Base-by-base conservation (phyloP, 2,113 vertebrate species). In the Anarhynchus alexandrinus region DNA sequence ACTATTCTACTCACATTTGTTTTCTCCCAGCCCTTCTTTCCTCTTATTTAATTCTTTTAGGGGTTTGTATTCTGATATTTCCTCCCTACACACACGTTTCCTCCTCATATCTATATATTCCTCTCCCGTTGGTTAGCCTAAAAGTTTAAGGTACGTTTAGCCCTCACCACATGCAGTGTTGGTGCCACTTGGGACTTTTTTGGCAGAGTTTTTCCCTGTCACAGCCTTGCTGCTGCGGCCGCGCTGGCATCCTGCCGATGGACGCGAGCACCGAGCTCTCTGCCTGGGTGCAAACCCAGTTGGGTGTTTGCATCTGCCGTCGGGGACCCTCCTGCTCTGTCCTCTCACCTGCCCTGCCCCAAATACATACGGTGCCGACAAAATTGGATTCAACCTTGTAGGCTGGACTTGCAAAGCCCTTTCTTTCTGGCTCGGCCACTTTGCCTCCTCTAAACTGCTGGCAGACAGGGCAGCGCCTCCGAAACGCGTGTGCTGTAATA, bases 1-100 rank as follows among this genome's bases (percentile, higher is more conserved):
- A 85, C 58, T 93, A 6, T 91, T 82, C 91, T 89, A 72, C 67
- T 69, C 88, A 86, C 72, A 83, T 91, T 96, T 95, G 65, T 88
- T 92, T 86, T 92, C 65, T 93, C 25, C 43, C 61, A 70, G 45
- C 16, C 36, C 25, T 84, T 84, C 76, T 94, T 78, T 49, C 65
- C 40, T 91, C 70, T 62, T 45, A 47, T 58, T 95, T 77, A 18
- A 59, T 82, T 70, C 12, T 91, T 91, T 13, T 22, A 54, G 10
- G 14, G 0, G n/a, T 72, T 79, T 94, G 91, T 59, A 43, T 55
- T 15, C 55, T 89, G 15, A 3, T 79, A 40, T 59, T 91, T 92
- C 54, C 43, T 91, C 43, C 14, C 65, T 79, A 17, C 10, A 9
- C 23, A 10, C 23, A 10, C 6, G 54, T 88, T 91, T 91, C 70